Base-by-base conservation (phyloP, 2,888 invertebrate genomes). In the Microplitis deprimator region DNA sequence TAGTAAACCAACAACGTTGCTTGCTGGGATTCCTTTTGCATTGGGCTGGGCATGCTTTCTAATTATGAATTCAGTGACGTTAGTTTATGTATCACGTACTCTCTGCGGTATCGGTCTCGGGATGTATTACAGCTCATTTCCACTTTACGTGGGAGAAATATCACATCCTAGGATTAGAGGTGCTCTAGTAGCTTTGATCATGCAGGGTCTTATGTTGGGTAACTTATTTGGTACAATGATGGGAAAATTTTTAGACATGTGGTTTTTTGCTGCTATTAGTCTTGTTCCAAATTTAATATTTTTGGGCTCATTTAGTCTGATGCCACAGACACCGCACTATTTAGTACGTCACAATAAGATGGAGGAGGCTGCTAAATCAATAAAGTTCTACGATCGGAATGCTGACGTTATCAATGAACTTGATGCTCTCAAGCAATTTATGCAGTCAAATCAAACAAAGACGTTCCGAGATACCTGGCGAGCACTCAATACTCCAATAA, bases 291-390 rank as follows among this genome's bases (percentile, higher is more conserved):
- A 81, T 40, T 1, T 86, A 1, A 8, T 81, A 5, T 86, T 84
- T 74, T 71, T 89, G 3, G 29, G 68, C 5, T 41, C 84, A 1
- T 85, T 89, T 69, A 77, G 80, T n/a, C 74, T 83, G 1, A 76
- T 89, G 8, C 89, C 89, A 0, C 84, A 86, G 7, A 85, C 89
- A 5, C 87, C 89, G 1, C 83, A 89, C 65, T 81, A 86, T 74
- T 75, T 85, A 5, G 79, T 84, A 2, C 79, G 78, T 5, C 65
- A 67, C 0, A 82, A 80, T 17, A 76, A 77, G 16, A 38, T 77
- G 13, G 79, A 83, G 0, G 80, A 79, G 6, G 86, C 87, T 13
- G 81, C 78, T 16, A 77, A 72, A n/a, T 79, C 86, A 0, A 81
- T 87, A 6, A 77, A 73, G 67, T 86, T 83, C 83, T 87, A 86